Base-by-base conservation (phyloP, 2,888 invertebrate species). In the Sinodicranocentrus sp. region DNA sequence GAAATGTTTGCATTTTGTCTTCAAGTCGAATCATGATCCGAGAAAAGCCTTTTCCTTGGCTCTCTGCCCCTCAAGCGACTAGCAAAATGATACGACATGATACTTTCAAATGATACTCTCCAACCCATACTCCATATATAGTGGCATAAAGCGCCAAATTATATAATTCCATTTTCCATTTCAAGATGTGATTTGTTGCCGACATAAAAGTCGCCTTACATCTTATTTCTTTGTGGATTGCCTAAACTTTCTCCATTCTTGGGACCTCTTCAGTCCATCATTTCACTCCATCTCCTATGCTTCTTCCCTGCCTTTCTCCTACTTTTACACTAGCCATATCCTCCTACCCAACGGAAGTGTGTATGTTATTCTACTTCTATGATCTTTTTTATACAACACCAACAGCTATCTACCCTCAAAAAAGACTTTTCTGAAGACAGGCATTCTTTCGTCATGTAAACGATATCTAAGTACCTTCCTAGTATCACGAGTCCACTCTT, bases 161-260 rank as follows among this genome's bases (percentile, higher is more conserved):
- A 88, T 88, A 88, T 88, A 88, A 88, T 88, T 88, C 88, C 88
- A 88, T 88, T 88, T 88, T 86, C 88, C 85, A 87, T 87, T 88
- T 87, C 85, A 86, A 85, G 86, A 88, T 85, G 87, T 88, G 88
- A 88, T 88, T 88, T 88, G 88, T 88, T 85, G 84, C 86, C 85
- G 85, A 87, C 88, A 88, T 88, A 88, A 88, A 88, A 88, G 88
- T 88, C 88, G 86, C 87, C 88, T 88, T 88, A 88, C 87, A 88
- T 88, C 87, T 88, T 88, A 88, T 87, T 88, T 88, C 88, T 87
- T 87, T 88, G 87, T 87, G 88, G 88, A 88, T 88, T 87, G 88
- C 88, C 84, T 82, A 88, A 88, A 88, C 88, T 88, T 88, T 88
- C 87, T 87, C 88, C 88, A 88, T 88, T 88, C 86, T 82, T 85